phyloP scores from a whole-genome alignment of 2,888 invertebrate genomes.

The Arge pagana region DNA sequence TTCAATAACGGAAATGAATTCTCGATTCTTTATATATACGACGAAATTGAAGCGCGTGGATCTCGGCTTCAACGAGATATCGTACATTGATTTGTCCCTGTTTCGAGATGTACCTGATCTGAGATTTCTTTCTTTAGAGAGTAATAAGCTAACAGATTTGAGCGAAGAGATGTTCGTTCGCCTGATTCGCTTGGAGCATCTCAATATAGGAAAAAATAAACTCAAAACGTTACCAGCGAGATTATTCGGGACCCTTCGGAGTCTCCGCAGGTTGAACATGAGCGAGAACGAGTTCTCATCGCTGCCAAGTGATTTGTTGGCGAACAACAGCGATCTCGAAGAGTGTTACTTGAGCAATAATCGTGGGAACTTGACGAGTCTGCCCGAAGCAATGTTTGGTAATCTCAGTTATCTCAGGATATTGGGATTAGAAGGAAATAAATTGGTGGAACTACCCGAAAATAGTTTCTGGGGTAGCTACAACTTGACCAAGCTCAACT shows the following conservation, averaged over 20 bases:
- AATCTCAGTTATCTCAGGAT: conserved; percentile 64
- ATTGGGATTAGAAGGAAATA: conserved; percentile 65
- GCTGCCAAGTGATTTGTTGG: conserved; percentile 67
- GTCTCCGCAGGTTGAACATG: conserved; percentile 69
- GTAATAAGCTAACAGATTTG: conserved; percentile 70
- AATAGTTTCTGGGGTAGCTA: conserved; percentile 68
- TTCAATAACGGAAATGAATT: conserved; percentile 45
- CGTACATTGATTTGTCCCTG: conserved; percentile 64
- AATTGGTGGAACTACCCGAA: conserved; percentile 64
- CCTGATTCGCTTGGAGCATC: conserved; percentile 65
- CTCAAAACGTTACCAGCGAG: conserved; percentile 66
- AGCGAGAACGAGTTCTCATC: conserved; percentile 69
- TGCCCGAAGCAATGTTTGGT: conserved; percentile 67
- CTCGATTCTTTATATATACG: conserved; percentile 38
- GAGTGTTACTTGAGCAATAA: conserved; percentile 56
- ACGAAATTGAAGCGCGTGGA: conserved; percentile 64
- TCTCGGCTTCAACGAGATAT: conserved; percentile 70
- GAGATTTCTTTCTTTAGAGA: conserved; percentile 69
- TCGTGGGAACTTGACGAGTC: conserved; percentile 58
- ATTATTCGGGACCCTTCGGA: conserved; percentile 66
- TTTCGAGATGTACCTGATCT: conserved; percentile 68
- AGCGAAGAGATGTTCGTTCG: conserved; percentile 69
- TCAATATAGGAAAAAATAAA: conserved; percentile 73
- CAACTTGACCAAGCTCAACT: conserved; percentile 64
- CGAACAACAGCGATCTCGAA: conserved; percentile 62